Evolutionary conservation across 2,113 vertebrate species (phyloP).

Genomic region (Mola mola): DNA sequence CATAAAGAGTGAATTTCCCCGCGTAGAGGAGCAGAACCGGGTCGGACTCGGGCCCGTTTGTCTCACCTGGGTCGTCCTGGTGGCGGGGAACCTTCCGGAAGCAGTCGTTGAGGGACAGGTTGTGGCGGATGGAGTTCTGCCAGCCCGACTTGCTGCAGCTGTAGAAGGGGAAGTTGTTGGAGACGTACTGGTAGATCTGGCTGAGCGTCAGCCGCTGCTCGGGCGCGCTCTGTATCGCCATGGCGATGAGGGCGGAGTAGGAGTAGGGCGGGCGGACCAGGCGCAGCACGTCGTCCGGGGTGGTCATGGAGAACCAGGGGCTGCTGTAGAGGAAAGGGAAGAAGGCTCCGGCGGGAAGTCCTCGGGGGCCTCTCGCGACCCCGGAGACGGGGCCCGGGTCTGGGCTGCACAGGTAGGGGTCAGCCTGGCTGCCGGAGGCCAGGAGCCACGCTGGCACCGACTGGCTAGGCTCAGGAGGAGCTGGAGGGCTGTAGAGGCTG

Average conservation of each 20-base stretch:
- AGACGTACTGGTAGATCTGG: constrained; percentile 96
- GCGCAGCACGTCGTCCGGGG: constrained; percentile 89
- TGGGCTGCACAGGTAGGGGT: constrained; percentile 83
- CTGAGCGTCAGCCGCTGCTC: constrained; percentile 92
- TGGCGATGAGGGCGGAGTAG: constrained; percentile 96
- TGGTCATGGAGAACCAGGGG: constrained; percentile 86
- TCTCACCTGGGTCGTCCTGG: constrained; percentile 88
- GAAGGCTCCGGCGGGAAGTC: constrained; percentile 56
- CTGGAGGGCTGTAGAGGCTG: constrained; percentile 88
- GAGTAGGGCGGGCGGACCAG: constrained; percentile 93
- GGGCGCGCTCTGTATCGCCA: constrained; percentile 92
- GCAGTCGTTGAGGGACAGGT: constrained; percentile 91
- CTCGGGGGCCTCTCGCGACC: not conserved
- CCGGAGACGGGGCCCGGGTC: constrained; percentile 63
- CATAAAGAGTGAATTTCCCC: too few relatives aligned
- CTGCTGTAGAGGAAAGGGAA: constrained; percentile 80
- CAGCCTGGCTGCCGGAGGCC: constrained; percentile 41
- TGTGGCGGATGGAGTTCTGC: constrained; percentile 94
- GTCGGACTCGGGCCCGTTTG: too few relatives aligned
- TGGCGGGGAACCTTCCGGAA: constrained; percentile 93
- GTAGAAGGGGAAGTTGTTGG: constrained; percentile 94
- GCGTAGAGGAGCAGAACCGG: too few relatives aligned
- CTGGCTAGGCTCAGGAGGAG: constrained; percentile 79
- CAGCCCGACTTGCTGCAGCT: constrained; percentile 92
- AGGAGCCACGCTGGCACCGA: constrained; percentile 78